Evolutionary conservation across 2,797 vertebrate species (phyloP), one percentile per base, ranked within the genome.

Genomic region (Danio aesculapii): DNA sequence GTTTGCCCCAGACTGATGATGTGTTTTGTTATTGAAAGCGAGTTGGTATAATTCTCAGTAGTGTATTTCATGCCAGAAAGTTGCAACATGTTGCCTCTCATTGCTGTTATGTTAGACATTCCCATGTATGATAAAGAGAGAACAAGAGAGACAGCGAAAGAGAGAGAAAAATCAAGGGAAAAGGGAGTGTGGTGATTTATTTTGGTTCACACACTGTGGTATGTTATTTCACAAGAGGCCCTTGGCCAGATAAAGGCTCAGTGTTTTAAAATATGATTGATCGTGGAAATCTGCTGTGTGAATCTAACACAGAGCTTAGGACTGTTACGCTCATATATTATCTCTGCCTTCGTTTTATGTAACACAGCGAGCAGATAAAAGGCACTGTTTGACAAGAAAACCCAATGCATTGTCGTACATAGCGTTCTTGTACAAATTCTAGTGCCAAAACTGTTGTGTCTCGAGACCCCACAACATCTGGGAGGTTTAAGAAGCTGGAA

Each of bases 211-310:
- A 68, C 72, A 80, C 14, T 75, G 57, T 59, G 83, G 78, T 79
- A 82, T 87, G 83, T 71, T 83, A 62, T 84, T 85, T 81, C 81
- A 79, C 69, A 74, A 79, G 77, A 78, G 75, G 76, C 76, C 63
- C 50, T 55, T 63, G 52, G 71, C 47, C 44, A 73, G 82, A 84
- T 85, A 85, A 82, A 72, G 19, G 17, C 52, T 55, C n/a, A 10
- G 47, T 46, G 74, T 63, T 63, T 74, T 76, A 68, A 69, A 76
- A 75, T 68, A 49, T 61, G 64, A 81, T 71, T 78, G 53, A 81
- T 79, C 7, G 13, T 75, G 47, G 59, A 72, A 14, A 77, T 84
- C 13, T 46, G 59, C 79, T 50, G n/a, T 71, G 55, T 72, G 30
- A 49, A 49, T 79, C 49, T 44, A 57, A 57, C 41, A 4, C 44